Conservation (phyloP, 1,140 invertebrate species). For the Uloborus diversus region DNA sequence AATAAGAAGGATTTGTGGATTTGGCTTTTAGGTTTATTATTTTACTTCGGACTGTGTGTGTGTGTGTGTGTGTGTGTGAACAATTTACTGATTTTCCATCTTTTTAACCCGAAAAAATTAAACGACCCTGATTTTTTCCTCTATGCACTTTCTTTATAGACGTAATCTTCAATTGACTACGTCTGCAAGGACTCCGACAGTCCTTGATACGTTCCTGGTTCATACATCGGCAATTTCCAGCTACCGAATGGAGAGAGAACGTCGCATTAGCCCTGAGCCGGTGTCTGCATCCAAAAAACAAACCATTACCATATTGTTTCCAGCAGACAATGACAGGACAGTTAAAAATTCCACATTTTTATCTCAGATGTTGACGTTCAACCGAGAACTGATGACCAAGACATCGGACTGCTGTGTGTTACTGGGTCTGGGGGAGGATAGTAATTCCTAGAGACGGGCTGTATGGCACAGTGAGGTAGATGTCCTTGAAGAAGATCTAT, state of each 20-base stretch:
- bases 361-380: background rate
- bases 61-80: no score
- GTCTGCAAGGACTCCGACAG: no score
- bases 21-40: no score
- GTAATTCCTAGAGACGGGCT: background rate
- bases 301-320: constrained; percentile 53
- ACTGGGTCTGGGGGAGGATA: background rate
- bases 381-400: constrained; percentile 44
- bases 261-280: constrained; percentile 56
- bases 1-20: no score
- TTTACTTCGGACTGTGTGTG: no score
- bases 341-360: background rate
- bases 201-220: no score
- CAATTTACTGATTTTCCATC: no score
- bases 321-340: constrained; percentile 53
- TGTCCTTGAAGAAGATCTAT: constrained; percentile 73
- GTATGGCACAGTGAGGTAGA: constrained; percentile 41
- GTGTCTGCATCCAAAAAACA: constrained; percentile 55
- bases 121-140: no score
- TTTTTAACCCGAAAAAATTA: no score
- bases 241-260: constrained; percentile 11
- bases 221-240: background rate
- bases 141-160: no score
- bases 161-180: no score
- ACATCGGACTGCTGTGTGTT: background rate